These are phyloP conservation scores for Heterocephalus glaber DNA, from an alignment of 2,113 vertebrate genomes.

Conservation along the genomic window DNA sequence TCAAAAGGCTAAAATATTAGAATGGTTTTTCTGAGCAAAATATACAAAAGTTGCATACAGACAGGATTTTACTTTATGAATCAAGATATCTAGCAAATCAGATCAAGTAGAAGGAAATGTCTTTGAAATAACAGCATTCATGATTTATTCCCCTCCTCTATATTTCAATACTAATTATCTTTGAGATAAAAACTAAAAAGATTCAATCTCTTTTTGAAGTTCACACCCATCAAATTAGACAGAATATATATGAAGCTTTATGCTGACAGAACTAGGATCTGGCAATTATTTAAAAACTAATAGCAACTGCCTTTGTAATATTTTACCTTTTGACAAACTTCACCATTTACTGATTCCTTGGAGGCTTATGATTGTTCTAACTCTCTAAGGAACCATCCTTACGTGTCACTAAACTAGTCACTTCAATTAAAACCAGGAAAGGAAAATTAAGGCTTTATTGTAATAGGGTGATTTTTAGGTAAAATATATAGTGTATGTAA, in stretches of 20 bases:
- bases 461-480: not conserved
- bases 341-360: slow-evolving; percentile 54
- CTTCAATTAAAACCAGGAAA: slow-evolving; percentile 50
- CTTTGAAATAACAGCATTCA: slow-evolving; percentile 67
- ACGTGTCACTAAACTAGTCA: not conserved
- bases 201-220: slow-evolving; percentile 76
- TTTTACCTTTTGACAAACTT: slow-evolving; percentile 66
- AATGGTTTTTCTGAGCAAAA: slow-evolving; percentile 40
- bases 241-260: slow-evolving; percentile 65
- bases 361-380: slow-evolving; percentile 46
- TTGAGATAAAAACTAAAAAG: slow-evolving; percentile 65
- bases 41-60: not conserved
- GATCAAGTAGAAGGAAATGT: slow-evolving; percentile 51
- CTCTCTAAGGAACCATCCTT: slow-evolving; percentile 12
- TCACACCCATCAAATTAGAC: slow-evolving; percentile 71
- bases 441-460: slow-evolving; percentile 6
- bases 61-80: slow-evolving; percentile 54
- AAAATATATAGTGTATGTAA: not conserved
- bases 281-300: slow-evolving; percentile 76
- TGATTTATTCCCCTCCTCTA: slow-evolving; percentile 64
- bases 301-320: slow-evolving; percentile 50
- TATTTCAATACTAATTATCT: slow-evolving; percentile 75
- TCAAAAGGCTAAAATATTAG: slow-evolving; percentile 6
- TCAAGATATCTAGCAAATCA: slow-evolving; percentile 22
- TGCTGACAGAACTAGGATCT: slow-evolving; percentile 1